Base-by-base conservation (phyloP, 2,797 vertebrate genomes). In the Mus caroli region DNA sequence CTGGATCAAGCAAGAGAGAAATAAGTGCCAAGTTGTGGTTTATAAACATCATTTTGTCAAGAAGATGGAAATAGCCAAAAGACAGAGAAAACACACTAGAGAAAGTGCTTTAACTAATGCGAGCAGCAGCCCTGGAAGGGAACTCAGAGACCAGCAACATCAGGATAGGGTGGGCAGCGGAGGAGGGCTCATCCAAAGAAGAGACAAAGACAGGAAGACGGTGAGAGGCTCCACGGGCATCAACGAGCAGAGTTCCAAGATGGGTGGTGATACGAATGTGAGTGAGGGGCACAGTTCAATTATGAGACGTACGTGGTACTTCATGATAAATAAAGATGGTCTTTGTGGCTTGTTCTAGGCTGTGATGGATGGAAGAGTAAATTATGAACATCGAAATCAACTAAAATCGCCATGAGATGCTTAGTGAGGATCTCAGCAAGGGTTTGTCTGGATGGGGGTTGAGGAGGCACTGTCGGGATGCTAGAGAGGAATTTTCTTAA, bases 1-100 rank as follows among this genome's bases (percentile, higher is more conserved):
- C 43, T 43, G 24, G 11, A 85, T 92, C 88, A 91, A 82, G n/a
- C 50, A 92, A 50, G 31, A 84, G 5, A 88, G 22, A 95, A 87
- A 75, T 37, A 69, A 46, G 7, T 3, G 91, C 77, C 34, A 60
- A 90, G 0, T 54, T 58, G 76, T 56, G 78, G 78, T 83, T 94
- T 82, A 84, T 58, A 92, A 87, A 82, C 34, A 80, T 26, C 7
- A 31, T 13, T 69, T 78, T 73, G 60, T 86, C 46, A 93, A 87
- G 64, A 73, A 80, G 14, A 56, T 34, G 3, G 26, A 67, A 15
- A 11, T 43, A 75, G 26, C 10, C 6, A 46, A 84, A 34, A 31
- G 34, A 73, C 14, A 22, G 69, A 62, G 31, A 79, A 88, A 5
- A 46, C 5, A 73, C 26, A 56, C 19, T 50, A 54, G 22, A 4